phyloP scores from a whole-genome alignment of 2,888 invertebrate species.

The Pandemis heparana region DNA sequence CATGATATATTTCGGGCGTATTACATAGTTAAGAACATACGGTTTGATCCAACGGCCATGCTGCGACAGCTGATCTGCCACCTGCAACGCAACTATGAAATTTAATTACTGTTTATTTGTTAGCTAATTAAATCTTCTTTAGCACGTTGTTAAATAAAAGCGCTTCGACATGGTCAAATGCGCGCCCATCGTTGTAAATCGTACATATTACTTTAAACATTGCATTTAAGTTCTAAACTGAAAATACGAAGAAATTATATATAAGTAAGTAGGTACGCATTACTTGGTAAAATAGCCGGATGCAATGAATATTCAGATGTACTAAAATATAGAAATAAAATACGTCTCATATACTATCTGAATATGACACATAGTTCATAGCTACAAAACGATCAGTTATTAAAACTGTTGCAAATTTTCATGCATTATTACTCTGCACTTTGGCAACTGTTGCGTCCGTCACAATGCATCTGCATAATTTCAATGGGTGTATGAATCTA shows the following conservation, averaged over 20 bases:
- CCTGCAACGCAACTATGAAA: too few relatives aligned
- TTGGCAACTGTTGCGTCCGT: conserved; percentile 65
- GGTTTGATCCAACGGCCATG: not conserved
- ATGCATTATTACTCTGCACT: conserved; percentile 58
- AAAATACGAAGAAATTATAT: not conserved
- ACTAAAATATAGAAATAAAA: not conserved
- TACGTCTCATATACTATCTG: not conserved
- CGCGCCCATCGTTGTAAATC: too few relatives aligned
- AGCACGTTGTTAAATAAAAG: too few relatives aligned
- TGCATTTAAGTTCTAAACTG: not conserved
- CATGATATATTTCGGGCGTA: too few relatives aligned
- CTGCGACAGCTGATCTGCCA: too few relatives aligned
- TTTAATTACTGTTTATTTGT: too few relatives aligned
- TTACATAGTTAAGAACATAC: too few relatives aligned
- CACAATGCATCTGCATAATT: conserved; percentile 53
- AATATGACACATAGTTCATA: conserved; percentile 1
- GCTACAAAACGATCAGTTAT: conserved; percentile 30
- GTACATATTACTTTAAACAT: too few relatives aligned
- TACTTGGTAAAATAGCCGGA: not conserved
- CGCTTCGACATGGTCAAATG: too few relatives aligned
- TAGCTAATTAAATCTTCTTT: too few relatives aligned
- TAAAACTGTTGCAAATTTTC: conserved; percentile 59
- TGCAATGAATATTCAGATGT: not conserved
- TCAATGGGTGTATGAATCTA: conserved; percentile 32
- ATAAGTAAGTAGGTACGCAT: not conserved